Base-by-base conservation (phyloP, 2,888 invertebrate genomes). In the Dasypolia templi region DNA sequence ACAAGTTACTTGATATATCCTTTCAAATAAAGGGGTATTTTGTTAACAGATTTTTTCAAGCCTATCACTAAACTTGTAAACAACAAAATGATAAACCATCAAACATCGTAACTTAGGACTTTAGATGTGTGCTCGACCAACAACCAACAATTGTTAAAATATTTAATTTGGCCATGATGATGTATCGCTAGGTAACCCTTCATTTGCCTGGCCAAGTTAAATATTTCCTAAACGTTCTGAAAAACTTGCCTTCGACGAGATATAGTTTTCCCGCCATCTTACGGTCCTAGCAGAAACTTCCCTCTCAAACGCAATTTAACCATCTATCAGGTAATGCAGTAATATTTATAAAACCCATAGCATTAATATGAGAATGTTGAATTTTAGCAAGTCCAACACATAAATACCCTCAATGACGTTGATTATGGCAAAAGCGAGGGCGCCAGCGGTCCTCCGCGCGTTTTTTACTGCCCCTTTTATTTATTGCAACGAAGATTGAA, bases 401-500 rank as follows among this genome's bases (percentile, higher is more conserved):
- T 91, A 92, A 92, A 91, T 89, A 89, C 85, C 89, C 89, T 84
- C 89, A 91, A 89, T 90, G 91, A 91, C 88, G 91, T 89, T 91
- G 92, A 92, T 91, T 91, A 92, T 90, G 85, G 88, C 81, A 84
- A 84, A 87, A 77, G 83, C 58, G 87, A 91, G 94, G 93, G 93
- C 91, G 90, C 91, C 91, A 89, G 88, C 90, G 87, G 89, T 89
- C 89, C 89, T 88, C 88, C 85, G 89, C 92, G 89, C 90, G 91
- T 93, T 94, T 92, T 93, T 95, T 94, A 94, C 93, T 94, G 93
- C 93, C 94, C 95, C 95, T 94, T 94, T 95, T 96, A 95, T 96
- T 96, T 96, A 96, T 96, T 95, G 91, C 93, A 90, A 88, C 86
- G 94, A 91, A 95, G 96, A 96, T 96, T 96, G 96, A 95, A 96